Evolutionary conservation across 2,113 vertebrate species (phyloP).

Genomic region (Hystrix brachyura): DNA sequence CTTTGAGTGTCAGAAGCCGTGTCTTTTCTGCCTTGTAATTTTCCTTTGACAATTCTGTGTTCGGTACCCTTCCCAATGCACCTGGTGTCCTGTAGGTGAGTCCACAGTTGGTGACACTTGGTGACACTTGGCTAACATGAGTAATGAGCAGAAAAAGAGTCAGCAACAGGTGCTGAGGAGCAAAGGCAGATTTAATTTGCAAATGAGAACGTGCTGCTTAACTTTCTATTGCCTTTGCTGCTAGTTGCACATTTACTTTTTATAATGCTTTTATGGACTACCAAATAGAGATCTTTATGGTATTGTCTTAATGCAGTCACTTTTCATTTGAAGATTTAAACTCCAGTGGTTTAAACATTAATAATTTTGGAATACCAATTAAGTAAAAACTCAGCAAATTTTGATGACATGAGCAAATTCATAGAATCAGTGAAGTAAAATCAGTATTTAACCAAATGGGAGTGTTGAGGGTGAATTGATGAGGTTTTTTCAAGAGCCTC

Average conservation of each 20-base stretch:
- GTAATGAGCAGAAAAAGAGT: neutral
- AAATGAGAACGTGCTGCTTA: neutral
- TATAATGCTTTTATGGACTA: neutral
- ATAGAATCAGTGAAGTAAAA: neutral
- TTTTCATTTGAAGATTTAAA: neutral
- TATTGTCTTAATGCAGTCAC: neutral
- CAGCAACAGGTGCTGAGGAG: neutral
- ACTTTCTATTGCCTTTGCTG: neutral
- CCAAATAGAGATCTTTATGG: neutral
- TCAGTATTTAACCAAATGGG: neutral
- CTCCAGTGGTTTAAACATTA: neutral
- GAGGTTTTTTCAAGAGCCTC: neutral
- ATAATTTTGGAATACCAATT: neutral
- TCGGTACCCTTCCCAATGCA: neutral
- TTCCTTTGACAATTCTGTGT: neutral
- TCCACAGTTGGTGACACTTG: slow-evolving; percentile 28
- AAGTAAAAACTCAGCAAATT: neutral
- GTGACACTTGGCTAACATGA: slow-evolving; percentile 8
- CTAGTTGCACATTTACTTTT: neutral
- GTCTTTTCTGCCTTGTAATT: neutral
- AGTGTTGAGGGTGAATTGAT: fast-evolving
- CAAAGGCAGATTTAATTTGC: neutral
- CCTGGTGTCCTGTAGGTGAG: neutral
- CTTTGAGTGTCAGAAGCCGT: fast-evolving
- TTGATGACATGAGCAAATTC: neutral